Evolutionary conservation across 2,797 vertebrate genomes (phyloP).

Genomic region (Pipistrellus kuhlii): DNA sequence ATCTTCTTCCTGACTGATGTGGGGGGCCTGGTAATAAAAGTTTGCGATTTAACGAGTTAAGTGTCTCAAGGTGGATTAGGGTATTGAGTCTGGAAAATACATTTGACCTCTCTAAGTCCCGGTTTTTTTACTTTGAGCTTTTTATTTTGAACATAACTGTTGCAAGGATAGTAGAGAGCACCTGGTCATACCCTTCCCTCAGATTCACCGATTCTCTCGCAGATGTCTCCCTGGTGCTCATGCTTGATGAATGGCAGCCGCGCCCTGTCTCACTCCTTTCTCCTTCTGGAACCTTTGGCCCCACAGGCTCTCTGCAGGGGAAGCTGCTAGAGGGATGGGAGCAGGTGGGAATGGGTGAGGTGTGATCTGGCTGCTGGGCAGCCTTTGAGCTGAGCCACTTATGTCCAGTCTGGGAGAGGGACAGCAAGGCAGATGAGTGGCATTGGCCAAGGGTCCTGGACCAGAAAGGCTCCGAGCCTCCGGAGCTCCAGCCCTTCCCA

Average conservation of each 20-base stretch:
- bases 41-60: background rate
- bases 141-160: background rate
- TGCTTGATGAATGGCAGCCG: background rate
- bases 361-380: background rate
- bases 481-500: background rate
- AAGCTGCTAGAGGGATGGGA: background rate
- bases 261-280: background rate
- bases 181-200: background rate
- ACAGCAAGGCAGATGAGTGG: background rate
- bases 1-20: background rate
- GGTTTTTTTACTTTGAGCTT: background rate
- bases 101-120: background rate
- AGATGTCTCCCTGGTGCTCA: background rate
- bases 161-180: background rate
- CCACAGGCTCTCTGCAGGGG: background rate
- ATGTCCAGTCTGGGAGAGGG: background rate
- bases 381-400: conserved; percentile 11
- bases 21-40: background rate
- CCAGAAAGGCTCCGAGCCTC: background rate
- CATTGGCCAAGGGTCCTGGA: background rate
- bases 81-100: background rate
- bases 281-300: background rate
- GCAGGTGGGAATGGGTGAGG: background rate
- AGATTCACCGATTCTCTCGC: background rate
- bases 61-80: background rate